Percentiles rank a stretch among this genome's conserved stretches.
Evolutionary conservation across 2,797 vertebrate genomes (phyloP).

Genomic region (Hyperoplus lanceolatus): DNA sequence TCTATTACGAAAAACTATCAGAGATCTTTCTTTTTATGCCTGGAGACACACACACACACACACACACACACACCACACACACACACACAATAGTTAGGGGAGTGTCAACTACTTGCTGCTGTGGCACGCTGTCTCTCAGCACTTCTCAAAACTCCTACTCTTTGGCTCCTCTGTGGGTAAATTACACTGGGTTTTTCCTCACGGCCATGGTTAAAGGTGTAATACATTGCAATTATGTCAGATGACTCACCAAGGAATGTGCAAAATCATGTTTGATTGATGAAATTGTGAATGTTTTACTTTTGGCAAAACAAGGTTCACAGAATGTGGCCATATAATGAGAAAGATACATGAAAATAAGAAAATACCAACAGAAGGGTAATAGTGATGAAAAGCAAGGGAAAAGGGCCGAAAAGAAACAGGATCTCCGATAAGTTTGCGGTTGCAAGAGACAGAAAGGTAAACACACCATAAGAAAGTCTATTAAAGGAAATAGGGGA

Average conservation of each 20-base stretch:
- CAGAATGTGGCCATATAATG: neutral
- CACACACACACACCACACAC: neutral
- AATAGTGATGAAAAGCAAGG: neutral
- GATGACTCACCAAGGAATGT: neutral
- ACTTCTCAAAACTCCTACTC: neutral
- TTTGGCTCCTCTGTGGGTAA: constrained; percentile 1
- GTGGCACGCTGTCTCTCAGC: neutral
- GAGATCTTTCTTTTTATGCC: constrained; percentile 60
- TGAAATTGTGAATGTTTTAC: neutral
- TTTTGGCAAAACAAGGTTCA: neutral
- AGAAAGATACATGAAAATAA: neutral
- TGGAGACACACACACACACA: constrained; percentile 21
- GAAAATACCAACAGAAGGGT: neutral
- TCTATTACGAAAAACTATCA: constrained; percentile 52
- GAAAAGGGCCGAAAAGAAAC: neutral
- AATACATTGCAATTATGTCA: constrained; percentile 10
- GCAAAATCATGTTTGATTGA: constrained; percentile 1
- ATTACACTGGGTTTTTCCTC: neutral
- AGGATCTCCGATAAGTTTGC: neutral
- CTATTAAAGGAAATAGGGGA: constrained; percentile 18
- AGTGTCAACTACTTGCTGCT: constrained; percentile 5
- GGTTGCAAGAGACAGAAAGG: constrained; percentile 5
- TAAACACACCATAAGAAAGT: constrained; percentile 51
- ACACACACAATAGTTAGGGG: constrained; percentile 18
- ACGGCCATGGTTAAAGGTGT: neutral